These are phyloP conservation scores for Hesperia comma DNA, from an alignment of 2,888 invertebrate species.

Conservation along the genomic window DNA sequence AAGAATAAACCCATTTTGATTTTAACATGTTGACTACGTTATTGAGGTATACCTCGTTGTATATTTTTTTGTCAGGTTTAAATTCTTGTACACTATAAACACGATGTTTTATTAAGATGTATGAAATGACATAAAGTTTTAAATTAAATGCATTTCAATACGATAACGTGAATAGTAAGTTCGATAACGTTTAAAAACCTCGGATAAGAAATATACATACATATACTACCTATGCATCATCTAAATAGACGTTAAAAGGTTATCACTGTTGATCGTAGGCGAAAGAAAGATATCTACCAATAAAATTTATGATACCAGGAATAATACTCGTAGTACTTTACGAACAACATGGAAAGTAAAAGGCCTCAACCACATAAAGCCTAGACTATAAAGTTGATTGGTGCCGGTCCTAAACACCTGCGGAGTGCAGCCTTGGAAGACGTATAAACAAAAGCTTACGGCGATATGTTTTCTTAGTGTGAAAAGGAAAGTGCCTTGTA, in stretches of 20 bases:
- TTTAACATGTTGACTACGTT: neutral
- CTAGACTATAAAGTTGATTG: conserved; percentile 56
- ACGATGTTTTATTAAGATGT: too few species aligned
- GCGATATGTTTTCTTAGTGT: conserved; percentile 21
- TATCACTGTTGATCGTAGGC: neutral
- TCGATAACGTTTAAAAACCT: too few species aligned
- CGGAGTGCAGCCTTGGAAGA: conserved; percentile 3
- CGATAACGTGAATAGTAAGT: too few species aligned
- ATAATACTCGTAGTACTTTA: conserved; percentile 40
- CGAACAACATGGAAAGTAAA: conserved; percentile 41
- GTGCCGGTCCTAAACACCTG: conserved; percentile 50
- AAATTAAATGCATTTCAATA: too few species aligned
- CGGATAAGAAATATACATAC: too few species aligned
- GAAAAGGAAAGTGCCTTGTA: conserved; percentile 22
- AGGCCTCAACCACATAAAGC: conserved; percentile 48
- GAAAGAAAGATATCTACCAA: conserved; percentile 31
- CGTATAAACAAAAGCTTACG: conserved; percentile 23
- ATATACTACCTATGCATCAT: too few species aligned
- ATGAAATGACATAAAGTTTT: too few species aligned
- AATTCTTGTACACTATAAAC: too few species aligned
- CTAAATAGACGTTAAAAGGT: too few species aligned
- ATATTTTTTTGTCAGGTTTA: too few species aligned
- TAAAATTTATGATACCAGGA: conserved; percentile 49
- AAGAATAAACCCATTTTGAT: conserved; percentile 37
- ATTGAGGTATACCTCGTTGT: neutral